phyloP scores from a whole-genome alignment of 2,113 vertebrate species.

The Rhea americana region DNA sequence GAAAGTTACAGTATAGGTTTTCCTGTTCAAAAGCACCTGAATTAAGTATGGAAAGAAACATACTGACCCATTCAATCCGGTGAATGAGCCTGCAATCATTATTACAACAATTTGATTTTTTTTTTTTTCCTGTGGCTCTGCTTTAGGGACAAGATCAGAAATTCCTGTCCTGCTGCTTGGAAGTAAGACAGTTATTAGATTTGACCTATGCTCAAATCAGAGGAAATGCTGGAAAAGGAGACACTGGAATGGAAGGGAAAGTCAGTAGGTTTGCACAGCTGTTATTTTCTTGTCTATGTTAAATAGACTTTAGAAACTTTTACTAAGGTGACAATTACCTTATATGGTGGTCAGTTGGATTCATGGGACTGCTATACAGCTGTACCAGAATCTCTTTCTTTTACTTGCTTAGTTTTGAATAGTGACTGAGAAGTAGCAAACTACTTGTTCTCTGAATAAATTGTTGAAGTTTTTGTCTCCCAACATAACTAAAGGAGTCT shows the following conservation, averaged over 20 bases:
- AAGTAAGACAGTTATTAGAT: not conserved
- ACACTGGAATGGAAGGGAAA: not conserved
- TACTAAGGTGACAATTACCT: not conserved
- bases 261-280: not conserved
- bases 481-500: not conserved
- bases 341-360: not conserved
- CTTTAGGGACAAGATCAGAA: not conserved
- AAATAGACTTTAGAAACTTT: not conserved
- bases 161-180: not conserved
- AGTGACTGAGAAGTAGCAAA: not conserved
- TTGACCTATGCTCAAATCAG: not conserved
- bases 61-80: not conserved
- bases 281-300: not conserved
- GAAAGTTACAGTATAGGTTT: not conserved
- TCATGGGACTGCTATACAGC: not conserved
- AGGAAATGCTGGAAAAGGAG: not conserved
- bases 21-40: not conserved
- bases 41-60: not conserved
- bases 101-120: not conserved
- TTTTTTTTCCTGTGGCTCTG: not conserved
- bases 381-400: not conserved
- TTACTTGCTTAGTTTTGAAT: not conserved
- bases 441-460: not conserved
- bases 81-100: not conserved
- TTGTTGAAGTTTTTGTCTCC: not conserved